These are phyloP conservation scores for Cardiocondyla obscurior DNA, from an alignment of 1,140 invertebrate genomes.

Conservation along the genomic window DNA sequence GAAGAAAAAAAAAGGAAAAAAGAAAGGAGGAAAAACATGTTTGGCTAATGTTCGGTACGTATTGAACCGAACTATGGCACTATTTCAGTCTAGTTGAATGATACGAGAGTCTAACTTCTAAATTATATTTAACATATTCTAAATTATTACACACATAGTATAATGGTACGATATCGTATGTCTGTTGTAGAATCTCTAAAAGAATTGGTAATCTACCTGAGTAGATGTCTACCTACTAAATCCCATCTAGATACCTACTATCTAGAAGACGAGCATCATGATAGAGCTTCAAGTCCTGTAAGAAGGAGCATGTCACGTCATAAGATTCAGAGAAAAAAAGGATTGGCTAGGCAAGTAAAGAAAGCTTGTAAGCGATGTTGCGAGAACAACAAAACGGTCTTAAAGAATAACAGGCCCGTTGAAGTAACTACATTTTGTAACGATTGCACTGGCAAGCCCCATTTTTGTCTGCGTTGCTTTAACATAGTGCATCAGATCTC, in stretches of 20 bases:
- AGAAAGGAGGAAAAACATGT: not conserved
- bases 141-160: slow-evolving; percentile 1
- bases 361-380: slow-evolving; percentile 15
- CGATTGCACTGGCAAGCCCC: slow-evolving; percentile 16
- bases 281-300: slow-evolving; percentile 22
- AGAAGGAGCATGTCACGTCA: slow-evolving; percentile 12
- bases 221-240: slow-evolving; percentile 18
- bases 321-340: slow-evolving; percentile 30
- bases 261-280: slow-evolving; percentile 6
- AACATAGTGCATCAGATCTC: slow-evolving; percentile 22
- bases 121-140: not conserved
- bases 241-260: slow-evolving; percentile 19
- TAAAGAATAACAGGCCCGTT: not conserved
- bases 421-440: slow-evolving; percentile 33
- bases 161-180: slow-evolving; percentile 42
- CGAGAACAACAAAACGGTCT: not conserved
- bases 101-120: not conserved
- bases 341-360: slow-evolving; percentile 31
- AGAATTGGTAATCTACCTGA: slow-evolving; percentile 37
- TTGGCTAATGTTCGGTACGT: no score
- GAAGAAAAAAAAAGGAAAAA: not conserved
- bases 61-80: no score
- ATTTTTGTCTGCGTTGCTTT: slow-evolving; percentile 36
- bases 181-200: slow-evolving; percentile 49
- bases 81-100: not conserved